Conservation (phyloP, 2,888 invertebrate genomes). For the Nasonovia ribisnigri region DNA sequence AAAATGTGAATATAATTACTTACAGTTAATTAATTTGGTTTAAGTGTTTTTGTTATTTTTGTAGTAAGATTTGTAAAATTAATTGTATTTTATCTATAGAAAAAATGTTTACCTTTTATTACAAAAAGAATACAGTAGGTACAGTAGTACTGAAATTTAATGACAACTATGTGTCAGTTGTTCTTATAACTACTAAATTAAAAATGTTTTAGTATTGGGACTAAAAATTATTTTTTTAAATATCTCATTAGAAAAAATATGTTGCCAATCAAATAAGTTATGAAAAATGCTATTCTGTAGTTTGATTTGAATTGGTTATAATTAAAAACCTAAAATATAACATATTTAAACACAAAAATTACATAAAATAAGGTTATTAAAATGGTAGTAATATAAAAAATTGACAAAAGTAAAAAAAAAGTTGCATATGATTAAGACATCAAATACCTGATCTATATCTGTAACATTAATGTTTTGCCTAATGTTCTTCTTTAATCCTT, state of each 20-base stretch:
- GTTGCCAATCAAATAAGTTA: too few species aligned
- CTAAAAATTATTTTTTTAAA: not conserved
- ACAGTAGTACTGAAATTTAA: not conserved
- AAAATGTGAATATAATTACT: not conserved
- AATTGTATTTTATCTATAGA: not conserved
- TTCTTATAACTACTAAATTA: not conserved
- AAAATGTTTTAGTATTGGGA: not conserved
- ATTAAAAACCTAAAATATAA: not conserved
- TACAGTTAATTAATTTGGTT: not conserved
- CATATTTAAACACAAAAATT: not conserved
- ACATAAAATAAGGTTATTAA: not conserved
- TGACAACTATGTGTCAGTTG: not conserved
- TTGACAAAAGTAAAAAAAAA: conserved; percentile 38
- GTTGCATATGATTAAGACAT: conserved; percentile 44
- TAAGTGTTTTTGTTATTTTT: not conserved
- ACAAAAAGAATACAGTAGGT: not conserved
- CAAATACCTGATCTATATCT: conserved; percentile 64
- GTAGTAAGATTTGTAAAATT: too few species aligned
- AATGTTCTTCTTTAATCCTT: conserved; percentile 55
- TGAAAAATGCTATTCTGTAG: not conserved
- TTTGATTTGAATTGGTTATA: not conserved
- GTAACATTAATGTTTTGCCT: conserved; percentile 60
- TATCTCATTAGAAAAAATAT: not conserved
- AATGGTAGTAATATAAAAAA: conserved; percentile 2
- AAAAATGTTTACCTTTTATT: not conserved